Evolutionary conservation across 1,140 invertebrate species (phyloP), one percentile per base, ranked within the genome.

Genomic region (Drosophila nigromelanica): DNA sequence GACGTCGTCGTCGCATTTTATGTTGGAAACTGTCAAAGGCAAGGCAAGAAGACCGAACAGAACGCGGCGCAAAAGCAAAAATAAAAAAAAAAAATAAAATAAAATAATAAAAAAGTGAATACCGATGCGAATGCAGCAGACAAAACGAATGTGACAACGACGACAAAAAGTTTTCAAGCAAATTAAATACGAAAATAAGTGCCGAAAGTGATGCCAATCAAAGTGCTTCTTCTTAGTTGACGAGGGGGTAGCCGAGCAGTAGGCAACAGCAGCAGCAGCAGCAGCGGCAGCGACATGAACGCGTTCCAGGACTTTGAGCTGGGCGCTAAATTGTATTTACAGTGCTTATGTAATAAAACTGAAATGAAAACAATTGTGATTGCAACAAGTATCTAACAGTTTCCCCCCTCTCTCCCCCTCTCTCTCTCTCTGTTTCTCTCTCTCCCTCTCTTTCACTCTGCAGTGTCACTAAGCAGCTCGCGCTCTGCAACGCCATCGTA

Each of bases 391-490:
- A 27, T 30, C 33, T 60, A 52, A 59, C 40, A 35, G 33, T 35
- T 4, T 54, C 5, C 11, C 30, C 43, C n/a, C 56, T 35, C 3
- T 54, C 5, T 10, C 30, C 43, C n/a, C 56, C 33, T 12, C 10
- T n/a, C 24, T 27, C 11, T 27, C 52, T 24, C 40, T 40, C 8
- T 18, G 33, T 45, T 37, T 21, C 11, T 4, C 8, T 56, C n/a
- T 42, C 24, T 47, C 35, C 43, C 0, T 18, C 12, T 30, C 14
- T 43, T 30, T 50, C 72, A 66, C 37, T 60, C 55, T 93, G 37
- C 89, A 97, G 97, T 99, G 61, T 98, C 97, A 10, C 93, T 99
- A 59, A 97, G 97, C 80, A 98, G 97, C 92, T 98, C 98, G 7
- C 94, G 97, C 66, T 97, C 97, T 58, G 96, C 96, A 62, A 97